Conservation (phyloP, 2,113 vertebrate genomes). For the Chaenocephalus aceratus region DNA sequence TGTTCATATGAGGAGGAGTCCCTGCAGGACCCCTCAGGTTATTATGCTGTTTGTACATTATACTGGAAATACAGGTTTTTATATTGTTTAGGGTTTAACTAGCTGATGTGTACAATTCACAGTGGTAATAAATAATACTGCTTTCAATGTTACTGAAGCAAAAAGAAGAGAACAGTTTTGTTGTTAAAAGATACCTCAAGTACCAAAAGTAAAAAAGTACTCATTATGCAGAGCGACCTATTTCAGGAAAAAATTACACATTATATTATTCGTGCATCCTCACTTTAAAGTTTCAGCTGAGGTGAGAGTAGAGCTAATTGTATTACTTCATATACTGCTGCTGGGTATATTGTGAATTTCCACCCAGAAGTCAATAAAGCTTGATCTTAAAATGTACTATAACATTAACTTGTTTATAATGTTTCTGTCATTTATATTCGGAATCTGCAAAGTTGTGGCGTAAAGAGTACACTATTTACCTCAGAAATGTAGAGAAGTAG, state of each 20-base stretch:
- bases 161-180: no score
- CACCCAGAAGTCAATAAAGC: not conserved
- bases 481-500: no score
- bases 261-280: not conserved
- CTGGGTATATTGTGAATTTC: not conserved
- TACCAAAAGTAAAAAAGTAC: not conserved
- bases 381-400: not conserved
- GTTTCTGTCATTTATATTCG: not conserved
- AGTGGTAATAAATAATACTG: not conserved
- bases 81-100: no score
- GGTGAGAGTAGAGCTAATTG: not conserved
- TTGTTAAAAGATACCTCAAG: not conserved
- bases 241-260: not conserved
- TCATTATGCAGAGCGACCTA: not conserved
- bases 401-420: not conserved
- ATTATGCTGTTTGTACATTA: not conserved
- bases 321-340: not conserved
- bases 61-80: not conserved
- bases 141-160: not conserved
- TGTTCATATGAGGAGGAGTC: conserved; percentile 93
- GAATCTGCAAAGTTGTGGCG: not conserved
- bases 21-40: conserved; percentile 71
- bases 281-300: not conserved
- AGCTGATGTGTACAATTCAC: not conserved
- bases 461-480: not conserved